Evolutionary conservation across 2,888 invertebrate species (phyloP).

Genomic region (Epistrophe grossulariae): DNA sequence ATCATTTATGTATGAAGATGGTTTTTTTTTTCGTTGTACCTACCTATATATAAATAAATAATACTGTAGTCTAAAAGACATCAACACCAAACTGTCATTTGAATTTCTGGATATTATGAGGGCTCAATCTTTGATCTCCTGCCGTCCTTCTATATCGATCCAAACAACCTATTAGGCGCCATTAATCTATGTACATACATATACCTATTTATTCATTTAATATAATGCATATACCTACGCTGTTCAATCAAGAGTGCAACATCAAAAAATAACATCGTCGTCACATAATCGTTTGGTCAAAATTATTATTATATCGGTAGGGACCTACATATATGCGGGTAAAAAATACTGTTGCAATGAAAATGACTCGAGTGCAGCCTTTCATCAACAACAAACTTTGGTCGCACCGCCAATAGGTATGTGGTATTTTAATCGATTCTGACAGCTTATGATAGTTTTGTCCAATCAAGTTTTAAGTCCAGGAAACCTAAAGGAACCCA

Average conservation of each 20-base stretch:
- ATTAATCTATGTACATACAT: slow-evolving; percentile 21
- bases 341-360: slow-evolving; percentile 65
- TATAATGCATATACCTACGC: background rate
- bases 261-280: slow-evolving; percentile 57
- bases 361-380: slow-evolving; percentile 47
- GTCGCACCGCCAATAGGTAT: slow-evolving; percentile 47
- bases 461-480: slow-evolving; percentile 8
- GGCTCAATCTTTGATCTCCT: slow-evolving; percentile 26
- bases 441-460: slow-evolving; percentile 73
- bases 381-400: slow-evolving; percentile 66
- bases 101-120: background rate
- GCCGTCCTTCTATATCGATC: slow-evolving; percentile 4
- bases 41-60: too few relatives aligned
- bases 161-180: slow-evolving; percentile 55
- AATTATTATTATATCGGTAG: slow-evolving; percentile 28
- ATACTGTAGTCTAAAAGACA: too few relatives aligned
- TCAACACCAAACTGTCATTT: background rate
- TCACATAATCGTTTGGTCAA: slow-evolving; percentile 59
- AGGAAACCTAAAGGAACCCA: slow-evolving; percentile 40
- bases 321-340: slow-evolving; percentile 48
- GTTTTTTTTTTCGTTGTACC: too few relatives aligned
- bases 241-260: slow-evolving; percentile 68
- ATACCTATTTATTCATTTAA: background rate
- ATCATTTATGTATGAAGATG: too few relatives aligned
- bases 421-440: slow-evolving; percentile 67